Base-by-base conservation (phyloP, 2,113 vertebrate species). In the Oncorhynchus kisutch region DNA sequence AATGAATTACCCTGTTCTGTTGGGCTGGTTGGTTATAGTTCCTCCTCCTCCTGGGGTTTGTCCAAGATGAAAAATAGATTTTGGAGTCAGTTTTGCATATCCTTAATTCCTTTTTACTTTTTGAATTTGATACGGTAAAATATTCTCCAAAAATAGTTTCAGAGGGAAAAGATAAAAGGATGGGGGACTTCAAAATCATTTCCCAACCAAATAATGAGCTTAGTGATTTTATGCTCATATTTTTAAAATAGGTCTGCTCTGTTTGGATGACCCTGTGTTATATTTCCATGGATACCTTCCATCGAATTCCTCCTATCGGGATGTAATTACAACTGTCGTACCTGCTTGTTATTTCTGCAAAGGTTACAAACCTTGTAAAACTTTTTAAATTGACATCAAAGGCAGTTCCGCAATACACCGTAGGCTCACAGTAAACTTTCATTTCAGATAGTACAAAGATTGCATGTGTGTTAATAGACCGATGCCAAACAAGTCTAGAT, bases 361-460 rank as follows among this genome's bases (percentile, higher is more conserved):
- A 83, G 39, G 65, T 81, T 65, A 78, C 57, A 81, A 78, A 73
- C 70, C 77, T 82, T 75, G 65, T 86, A 82, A 88, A 88, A 83
- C 14, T 71, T 67, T 71, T 84, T 79, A 81, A 79, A 81, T 71
- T 76, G 70, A 73, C 78, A 88, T 82, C 76, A 86, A 88, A 88
- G 29, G 71, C 70, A 78, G 70, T 79, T 80, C 78, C n/a, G 71
- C 64, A 72, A 54, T 73, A 73, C 78, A 73, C 73, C 71, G 59
- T 45, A 18, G 77, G 82, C 75, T 51, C 62, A 81, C 75, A 68
- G 67, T 83, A 77, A 34, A 73, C 72, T 74, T 78, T 77, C 13
- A 77, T 78, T 72, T 84, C 49, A 81, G 51, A 74, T 45, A 66
- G 71, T 60, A 59, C 29, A 75, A 74, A 70, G 68, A 45, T 76